Conservation (phyloP, 2,888 invertebrate genomes). For the Gymnosoma rotundatum region DNA sequence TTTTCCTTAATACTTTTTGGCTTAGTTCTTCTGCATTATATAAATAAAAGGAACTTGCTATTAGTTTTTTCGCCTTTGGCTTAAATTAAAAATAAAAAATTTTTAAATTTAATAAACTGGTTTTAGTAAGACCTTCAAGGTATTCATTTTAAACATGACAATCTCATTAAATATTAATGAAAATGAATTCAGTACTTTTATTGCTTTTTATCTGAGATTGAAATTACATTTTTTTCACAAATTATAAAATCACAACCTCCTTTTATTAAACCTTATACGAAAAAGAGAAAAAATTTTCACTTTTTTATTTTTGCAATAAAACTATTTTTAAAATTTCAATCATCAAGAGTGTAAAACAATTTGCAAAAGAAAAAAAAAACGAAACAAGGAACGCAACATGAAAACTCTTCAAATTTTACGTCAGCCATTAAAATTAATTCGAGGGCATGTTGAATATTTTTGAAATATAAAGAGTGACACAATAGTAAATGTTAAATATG, state of each 20-base stretch:
- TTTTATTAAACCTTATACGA: background rate
- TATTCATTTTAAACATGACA: too few relatives aligned
- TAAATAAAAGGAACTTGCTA: too few relatives aligned
- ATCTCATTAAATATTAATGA: background rate
- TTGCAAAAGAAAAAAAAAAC: slow-evolving; percentile 8
- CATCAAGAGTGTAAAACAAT: slow-evolving; percentile 60
- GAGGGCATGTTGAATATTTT: background rate
- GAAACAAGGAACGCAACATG: background rate
- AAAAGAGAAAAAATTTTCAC: background rate
- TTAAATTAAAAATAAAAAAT: too few relatives aligned
- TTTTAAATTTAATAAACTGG: too few relatives aligned
- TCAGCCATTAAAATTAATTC: slow-evolving; percentile 56
- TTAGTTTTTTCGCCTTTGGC: too few relatives aligned
- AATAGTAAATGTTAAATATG: background rate
- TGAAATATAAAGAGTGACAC: background rate
- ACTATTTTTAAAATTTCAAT: slow-evolving; percentile 51
- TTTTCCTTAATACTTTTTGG: too few relatives aligned
- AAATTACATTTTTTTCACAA: background rate
- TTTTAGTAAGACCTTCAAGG: too few relatives aligned
- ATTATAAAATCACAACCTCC: slow-evolving; percentile 27
- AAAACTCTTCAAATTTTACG: slow-evolving; percentile 45
- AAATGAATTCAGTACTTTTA: background rate
- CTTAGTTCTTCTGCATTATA: too few relatives aligned
- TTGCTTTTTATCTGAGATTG: background rate
- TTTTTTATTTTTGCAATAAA: slow-evolving; percentile 6